These are phyloP conservation scores for Oncopodura yosiiana DNA, from an alignment of 1,140 invertebrate species.

Conservation along the genomic window DNA sequence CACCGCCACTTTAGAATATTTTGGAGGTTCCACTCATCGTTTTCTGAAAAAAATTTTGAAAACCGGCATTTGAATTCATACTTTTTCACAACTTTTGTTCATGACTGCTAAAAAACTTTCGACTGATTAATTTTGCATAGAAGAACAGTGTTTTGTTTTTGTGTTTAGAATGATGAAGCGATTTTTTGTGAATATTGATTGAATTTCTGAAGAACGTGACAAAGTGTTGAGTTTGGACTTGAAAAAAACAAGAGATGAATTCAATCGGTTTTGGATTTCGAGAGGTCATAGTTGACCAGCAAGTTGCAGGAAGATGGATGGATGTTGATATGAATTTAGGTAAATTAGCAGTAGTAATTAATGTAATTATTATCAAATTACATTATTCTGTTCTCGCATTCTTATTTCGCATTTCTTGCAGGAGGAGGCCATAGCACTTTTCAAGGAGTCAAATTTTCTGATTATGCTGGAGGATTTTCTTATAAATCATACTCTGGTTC, in stretches of 20 bases:
- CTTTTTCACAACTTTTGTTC: too few relatives aligned
- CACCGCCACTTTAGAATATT: too few relatives aligned
- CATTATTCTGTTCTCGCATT: too few relatives aligned
- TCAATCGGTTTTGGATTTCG: slow-evolving; percentile 23
- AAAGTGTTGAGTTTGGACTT: background rate
- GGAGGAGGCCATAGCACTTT: slow-evolving; percentile 33
- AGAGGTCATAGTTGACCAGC: slow-evolving; percentile 32
- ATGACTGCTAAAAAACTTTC: too few relatives aligned
- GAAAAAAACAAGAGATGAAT: background rate
- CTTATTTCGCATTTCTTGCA: slow-evolving; percentile 17
- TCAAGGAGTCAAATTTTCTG: slow-evolving; percentile 34
- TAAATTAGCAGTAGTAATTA: slow-evolving; percentile 9
- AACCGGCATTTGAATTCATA: too few relatives aligned
- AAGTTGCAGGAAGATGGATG: slow-evolving; percentile 30
- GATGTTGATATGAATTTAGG: slow-evolving; percentile 30
- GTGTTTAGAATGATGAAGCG: too few relatives aligned
- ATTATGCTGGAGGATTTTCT: slow-evolving; percentile 32
- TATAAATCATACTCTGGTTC: slow-evolving; percentile 21
- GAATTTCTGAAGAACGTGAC: background rate
- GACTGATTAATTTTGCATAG: too few relatives aligned
- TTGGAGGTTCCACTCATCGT: too few relatives aligned
- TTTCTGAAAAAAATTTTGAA: too few relatives aligned
- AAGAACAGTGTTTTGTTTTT: too few relatives aligned
- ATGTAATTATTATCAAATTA: background rate
- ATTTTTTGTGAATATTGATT: background rate